Evolutionary conservation across 2,888 invertebrate species (phyloP), one percentile per base, ranked within the genome.

Genomic region (Vesta saturnalis): DNA sequence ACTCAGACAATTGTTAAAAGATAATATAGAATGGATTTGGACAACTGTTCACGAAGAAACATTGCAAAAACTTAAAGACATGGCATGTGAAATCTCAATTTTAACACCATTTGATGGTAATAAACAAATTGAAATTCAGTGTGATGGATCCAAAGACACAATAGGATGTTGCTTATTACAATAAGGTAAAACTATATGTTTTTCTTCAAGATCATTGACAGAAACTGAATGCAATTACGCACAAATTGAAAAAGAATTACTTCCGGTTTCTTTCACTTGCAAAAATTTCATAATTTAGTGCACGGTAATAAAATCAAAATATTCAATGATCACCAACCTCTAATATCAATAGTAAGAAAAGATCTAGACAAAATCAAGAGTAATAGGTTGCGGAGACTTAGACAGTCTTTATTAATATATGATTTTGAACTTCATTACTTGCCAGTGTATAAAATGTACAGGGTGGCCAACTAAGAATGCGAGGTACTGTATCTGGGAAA

Each of bases 1-100:
- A 6, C 10, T 30, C 10, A 30, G 30, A 30, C 6, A 30, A 1
- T 62, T 62, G 14, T 8, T 58, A 47, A 62, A 67, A 62, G 49
- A 63, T 15, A 56, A 58, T 22, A 43, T 14, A 2, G 43, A 43
- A 2, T 43, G 43, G 43, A 12, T 3, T 43, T 43, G 43, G 43
- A 43, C 5, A 6, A 10, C 5, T 6, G 30, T 30, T 30, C 3
- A 2, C 43, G 12, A 43, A 10, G 12, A 43, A 6, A 6, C 12
- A 30, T 30, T 30, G 4, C 4, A 43, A 6, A 43, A 43, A 10
- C 10, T 43, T 43, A 43, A 43, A 43, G 12, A 43, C 2, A 6
- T 10, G 12, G 10, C 10, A 6, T 30, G 30, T 30, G 10, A 30
- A 6, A 30, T 10, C 30, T 30, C 43, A 43, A 10, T 10, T 6